phyloP scores from a whole-genome alignment of 2,113 vertebrate species.

The Euleptes europaea region DNA sequence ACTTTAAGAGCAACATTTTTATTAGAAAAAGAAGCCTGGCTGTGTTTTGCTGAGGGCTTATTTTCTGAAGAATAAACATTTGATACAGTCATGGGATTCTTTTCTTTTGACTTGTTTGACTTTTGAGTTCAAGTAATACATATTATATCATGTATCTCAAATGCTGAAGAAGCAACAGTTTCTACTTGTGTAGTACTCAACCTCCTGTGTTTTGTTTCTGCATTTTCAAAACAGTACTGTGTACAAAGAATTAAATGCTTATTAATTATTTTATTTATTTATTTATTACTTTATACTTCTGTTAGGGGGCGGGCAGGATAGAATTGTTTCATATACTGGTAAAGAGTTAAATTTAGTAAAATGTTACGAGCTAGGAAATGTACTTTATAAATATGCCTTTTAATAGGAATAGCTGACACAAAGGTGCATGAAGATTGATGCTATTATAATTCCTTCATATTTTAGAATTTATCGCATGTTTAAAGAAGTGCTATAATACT shows the following conservation, averaged over 20 bases:
- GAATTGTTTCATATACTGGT: not conserved
- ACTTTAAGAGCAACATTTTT: not conserved
- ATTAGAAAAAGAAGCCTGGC: constrained; percentile 17
- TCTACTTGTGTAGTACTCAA: not conserved
- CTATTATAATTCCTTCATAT: not conserved
- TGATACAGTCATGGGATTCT: not conserved
- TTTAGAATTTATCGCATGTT: not conserved
- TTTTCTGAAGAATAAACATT: not conserved
- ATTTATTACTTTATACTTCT: too few relatives aligned
- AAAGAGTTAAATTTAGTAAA: not conserved
- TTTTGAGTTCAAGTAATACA: constrained; percentile 11
- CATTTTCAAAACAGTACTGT: not conserved
- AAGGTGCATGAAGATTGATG: not conserved
- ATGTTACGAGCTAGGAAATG: not conserved
- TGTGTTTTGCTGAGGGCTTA: not conserved
- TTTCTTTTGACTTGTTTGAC: constrained; percentile 9
- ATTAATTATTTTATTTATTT: too few relatives aligned
- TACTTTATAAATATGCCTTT: not conserved
- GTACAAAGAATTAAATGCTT: not conserved
- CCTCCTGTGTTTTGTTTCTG: not conserved
- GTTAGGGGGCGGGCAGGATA: too few relatives aligned
- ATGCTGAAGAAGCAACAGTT: not conserved
- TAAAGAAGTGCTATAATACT: not conserved
- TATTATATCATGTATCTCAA: not conserved
- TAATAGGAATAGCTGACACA: not conserved